Conservation (phyloP, 2,888 invertebrate genomes). For the Zygogramma bicolorata region DNA sequence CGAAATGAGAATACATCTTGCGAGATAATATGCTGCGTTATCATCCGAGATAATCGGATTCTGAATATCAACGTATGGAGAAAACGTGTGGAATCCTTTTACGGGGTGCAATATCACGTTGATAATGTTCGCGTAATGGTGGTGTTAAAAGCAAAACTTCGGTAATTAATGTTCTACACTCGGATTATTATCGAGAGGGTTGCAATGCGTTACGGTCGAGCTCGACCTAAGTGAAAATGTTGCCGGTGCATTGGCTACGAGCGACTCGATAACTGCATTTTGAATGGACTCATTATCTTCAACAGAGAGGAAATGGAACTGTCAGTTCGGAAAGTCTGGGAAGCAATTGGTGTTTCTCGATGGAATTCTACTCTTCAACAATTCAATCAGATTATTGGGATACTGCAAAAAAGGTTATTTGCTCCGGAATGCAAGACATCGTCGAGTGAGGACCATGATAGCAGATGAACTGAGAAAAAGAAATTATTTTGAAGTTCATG, state of each 20-base stretch:
- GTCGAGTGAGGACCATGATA: too few relatives aligned
- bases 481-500: too few relatives aligned
- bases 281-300: background rate
- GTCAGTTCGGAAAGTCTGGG: too few relatives aligned
- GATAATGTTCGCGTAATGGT: conserved; percentile 26
- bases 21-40: background rate
- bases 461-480: too few relatives aligned
- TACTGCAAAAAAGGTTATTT: too few relatives aligned
- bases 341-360: too few relatives aligned
- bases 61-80: background rate
- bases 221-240: background rate
- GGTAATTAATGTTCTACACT: conserved; percentile 28
- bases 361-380: too few relatives aligned
- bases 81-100: conserved; percentile 3
- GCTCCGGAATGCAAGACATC: too few relatives aligned
- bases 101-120: conserved; percentile 1
- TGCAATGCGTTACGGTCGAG: conserved; percentile 13
- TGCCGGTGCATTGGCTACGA: background rate
- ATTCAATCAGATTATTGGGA: too few relatives aligned
- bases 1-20: background rate
- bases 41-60: background rate
- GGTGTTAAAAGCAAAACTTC: conserved; percentile 35
- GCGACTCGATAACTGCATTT: background rate
- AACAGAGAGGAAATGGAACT: background rate
- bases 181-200: conserved; percentile 30